Conservation (phyloP, 2,113 vertebrate species). For the Nasalis larvatus region DNA sequence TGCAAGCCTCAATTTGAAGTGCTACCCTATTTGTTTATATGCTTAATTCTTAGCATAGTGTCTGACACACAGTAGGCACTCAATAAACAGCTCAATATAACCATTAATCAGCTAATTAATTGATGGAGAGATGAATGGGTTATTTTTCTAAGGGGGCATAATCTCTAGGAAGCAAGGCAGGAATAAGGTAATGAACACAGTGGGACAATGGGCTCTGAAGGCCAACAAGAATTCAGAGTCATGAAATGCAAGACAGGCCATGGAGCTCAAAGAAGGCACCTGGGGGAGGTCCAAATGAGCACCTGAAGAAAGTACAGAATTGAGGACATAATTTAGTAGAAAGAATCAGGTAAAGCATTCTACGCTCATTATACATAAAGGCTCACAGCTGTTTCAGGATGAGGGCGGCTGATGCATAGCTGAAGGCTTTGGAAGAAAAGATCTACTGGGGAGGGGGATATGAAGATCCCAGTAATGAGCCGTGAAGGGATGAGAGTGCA, state of each 20-base stretch:
- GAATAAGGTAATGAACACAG: not conserved
- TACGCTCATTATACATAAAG: not conserved
- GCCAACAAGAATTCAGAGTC: not conserved
- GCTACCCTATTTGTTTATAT: not conserved
- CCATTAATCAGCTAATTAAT: constrained; percentile 7
- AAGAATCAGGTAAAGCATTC: not conserved
- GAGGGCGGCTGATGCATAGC: not conserved
- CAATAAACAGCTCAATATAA: not conserved
- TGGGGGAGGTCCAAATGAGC: not conserved
- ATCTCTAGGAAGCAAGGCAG: not conserved
- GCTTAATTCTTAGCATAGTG: not conserved
- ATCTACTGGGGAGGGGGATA: not conserved
- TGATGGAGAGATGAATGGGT: not conserved
- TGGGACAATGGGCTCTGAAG: not conserved
- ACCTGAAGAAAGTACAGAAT: not conserved
- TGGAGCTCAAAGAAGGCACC: not conserved
- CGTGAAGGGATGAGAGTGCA: not conserved
- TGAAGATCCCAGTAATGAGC: not conserved
- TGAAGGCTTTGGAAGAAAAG: not conserved
- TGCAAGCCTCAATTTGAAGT: not conserved
- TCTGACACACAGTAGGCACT: not conserved
- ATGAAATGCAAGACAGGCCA: not conserved
- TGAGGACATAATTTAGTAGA: not conserved
- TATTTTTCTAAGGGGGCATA: not conserved
- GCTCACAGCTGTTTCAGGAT: not conserved